These are phyloP conservation scores for Sialia sialis DNA, from an alignment of 2,113 vertebrate species.

Conservation along the genomic window DNA sequence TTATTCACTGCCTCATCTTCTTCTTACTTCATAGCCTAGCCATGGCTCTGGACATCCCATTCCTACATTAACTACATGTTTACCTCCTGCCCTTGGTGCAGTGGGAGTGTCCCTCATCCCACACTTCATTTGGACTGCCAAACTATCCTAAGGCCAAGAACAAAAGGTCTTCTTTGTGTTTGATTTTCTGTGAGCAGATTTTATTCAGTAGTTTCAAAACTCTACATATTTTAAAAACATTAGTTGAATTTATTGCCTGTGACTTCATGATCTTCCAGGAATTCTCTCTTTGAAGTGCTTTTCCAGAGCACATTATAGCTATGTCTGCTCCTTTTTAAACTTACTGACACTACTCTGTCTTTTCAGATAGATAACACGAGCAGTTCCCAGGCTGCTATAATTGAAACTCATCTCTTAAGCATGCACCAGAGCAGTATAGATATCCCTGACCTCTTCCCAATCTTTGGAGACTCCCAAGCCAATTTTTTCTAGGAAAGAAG, in stretches of 20 bases:
- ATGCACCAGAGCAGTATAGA: neutral
- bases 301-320: neutral
- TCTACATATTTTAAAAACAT: neutral
- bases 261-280: slow-evolving; percentile 27
- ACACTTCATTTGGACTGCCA: neutral
- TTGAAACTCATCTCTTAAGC: neutral
- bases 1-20: neutral
- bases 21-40: neutral
- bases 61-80: neutral
- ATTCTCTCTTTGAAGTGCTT: slow-evolving; percentile 37
- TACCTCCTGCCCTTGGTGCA: neutral
- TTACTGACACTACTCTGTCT: neutral
- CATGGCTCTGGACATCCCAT: neutral
- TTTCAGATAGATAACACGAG: neutral
- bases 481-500: neutral
- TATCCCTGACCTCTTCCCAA: neutral
- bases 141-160: slow-evolving; percentile 13
- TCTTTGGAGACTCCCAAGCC: neutral
- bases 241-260: neutral
- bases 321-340: neutral
- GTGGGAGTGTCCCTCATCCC: neutral
- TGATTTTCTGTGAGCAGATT: neutral
- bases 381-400: neutral
- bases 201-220: slow-evolving; percentile 15
- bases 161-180: neutral